These are phyloP conservation scores for Phasianus colchicus DNA, from an alignment of 2,113 vertebrate species.

Conservation along the genomic window DNA sequence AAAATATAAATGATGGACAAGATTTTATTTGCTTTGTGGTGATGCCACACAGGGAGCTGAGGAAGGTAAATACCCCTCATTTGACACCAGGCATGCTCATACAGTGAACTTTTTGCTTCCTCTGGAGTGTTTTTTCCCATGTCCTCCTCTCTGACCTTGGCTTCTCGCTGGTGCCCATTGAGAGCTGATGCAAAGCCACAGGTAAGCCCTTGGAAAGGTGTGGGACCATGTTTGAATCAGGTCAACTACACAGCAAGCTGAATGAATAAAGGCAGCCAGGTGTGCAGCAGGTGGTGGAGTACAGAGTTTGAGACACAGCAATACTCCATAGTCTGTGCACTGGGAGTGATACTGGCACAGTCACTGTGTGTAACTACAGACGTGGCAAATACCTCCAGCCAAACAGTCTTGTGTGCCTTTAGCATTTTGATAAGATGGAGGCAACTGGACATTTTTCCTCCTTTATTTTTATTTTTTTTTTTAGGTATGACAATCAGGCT, in stretches of 20 bases:
- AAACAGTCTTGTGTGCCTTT: background rate
- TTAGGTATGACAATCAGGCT: background rate
- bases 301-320: background rate
- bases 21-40: background rate
- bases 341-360: background rate
- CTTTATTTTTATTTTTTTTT: background rate
- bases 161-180: accelerated
- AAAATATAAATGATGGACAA: background rate
- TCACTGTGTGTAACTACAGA: background rate
- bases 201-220: background rate
- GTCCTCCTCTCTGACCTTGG: background rate
- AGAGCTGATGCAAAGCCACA: background rate
- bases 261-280: background rate
- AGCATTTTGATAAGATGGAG: background rate
- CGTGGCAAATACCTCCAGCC: background rate
- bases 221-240: background rate
- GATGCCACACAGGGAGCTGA: background rate
- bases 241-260: background rate
- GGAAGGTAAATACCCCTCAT: background rate
- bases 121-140: background rate
- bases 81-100: background rate
- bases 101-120: background rate
- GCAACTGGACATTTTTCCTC: background rate
- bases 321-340: background rate
- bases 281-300: background rate